Base-by-base conservation (phyloP, 2,888 invertebrate genomes). In the Neoitamus cyanurus region DNA sequence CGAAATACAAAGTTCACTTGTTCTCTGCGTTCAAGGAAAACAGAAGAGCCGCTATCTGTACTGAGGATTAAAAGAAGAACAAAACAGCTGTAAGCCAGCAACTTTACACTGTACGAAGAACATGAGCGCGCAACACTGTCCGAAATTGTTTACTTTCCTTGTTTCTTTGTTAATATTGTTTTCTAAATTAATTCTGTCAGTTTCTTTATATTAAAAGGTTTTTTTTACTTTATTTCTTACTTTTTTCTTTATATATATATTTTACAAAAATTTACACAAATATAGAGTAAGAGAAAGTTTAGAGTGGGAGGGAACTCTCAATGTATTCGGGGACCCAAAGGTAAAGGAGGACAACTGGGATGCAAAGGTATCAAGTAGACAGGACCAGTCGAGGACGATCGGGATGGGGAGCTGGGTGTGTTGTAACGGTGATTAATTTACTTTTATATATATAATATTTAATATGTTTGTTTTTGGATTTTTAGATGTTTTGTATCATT, bases 361-460 rank as follows among this genome's bases (percentile, higher is more conserved):
- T 30, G 42, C 9, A 25, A 77, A 46, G 42, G 77, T 30, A 28
- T 77, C 25, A 77, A 42, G 75, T 25, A 80, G 83, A 84, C 11
- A 84, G 34, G 20, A 46, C 34, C 25, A 46, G 46, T 42, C 37
- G 42, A 28, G 77, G 46, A 77, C 58, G 11, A 15, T 77, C 20
- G 9, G 77, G 77, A 83, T 69, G 82, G 83, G 84, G 83, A 85
- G 84, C 84, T 86, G 84, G 78, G 73, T 75, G 84, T 83, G 75
- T 58, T 58, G 58, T 84, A 84, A 85, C 84, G 84, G 83, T 86
- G 84, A 92, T 84, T 92, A 91, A 91, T 92, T 92, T 91, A 90
- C 92, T 90, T 92, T 90, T 92, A 92, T 92, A 92, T 91, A 92
- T 92, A 92, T 92, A 90, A 90, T 91, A 92, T 84, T 86, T 84